Base-by-base conservation (phyloP, 2,888 invertebrate species). In the Crioceris asparagi region DNA sequence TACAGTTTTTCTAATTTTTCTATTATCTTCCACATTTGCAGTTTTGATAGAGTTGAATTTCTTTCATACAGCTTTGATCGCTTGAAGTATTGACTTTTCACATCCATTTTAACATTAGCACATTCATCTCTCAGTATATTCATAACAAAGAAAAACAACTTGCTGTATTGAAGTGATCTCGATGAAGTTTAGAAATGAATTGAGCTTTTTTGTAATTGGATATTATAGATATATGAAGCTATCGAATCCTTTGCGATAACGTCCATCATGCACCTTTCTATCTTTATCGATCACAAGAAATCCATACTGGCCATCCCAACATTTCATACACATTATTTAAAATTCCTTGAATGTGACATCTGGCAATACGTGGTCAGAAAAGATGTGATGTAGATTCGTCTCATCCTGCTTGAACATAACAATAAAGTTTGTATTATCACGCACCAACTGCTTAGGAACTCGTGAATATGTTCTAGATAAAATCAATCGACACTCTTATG, bases 321-420 rank as follows among this genome's bases (percentile, higher is more conserved):
- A 56, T 32, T 45, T 18, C 1, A 32, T 11, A 36, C 60, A 60
- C n/a, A 59, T 40, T 19, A 51, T 32, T 35, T 41, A 44, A 48
- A 61, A 61, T 12, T 44, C 19, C 17, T 47, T 34, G 32, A 49
- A 54, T 7, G 32, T 32, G 46, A 55, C 48, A 41, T 55, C 54
- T 4, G 43, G 45, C 5, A 14, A 27, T n/a, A 45, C 43, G 33
- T 47, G 47, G 30, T 50, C 48, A 25, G 39, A 25, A 37, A 41
- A 44, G 19, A 54, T 43, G 41, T 61, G 59, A 38, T 47, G 53
- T 27, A 61, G 39, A 49, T 61, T 61, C 17, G 47, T 39, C 32
- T 49, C 49, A 49, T 63, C 60, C 46, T 60, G 58, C 41, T 56
- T 54, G 40, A 61, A 62, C 3, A 59, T n/a, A 8, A 61, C 42